These are phyloP conservation scores for Tenthredo notha DNA, from an alignment of 2,888 invertebrate genomes.

Conservation along the genomic window DNA sequence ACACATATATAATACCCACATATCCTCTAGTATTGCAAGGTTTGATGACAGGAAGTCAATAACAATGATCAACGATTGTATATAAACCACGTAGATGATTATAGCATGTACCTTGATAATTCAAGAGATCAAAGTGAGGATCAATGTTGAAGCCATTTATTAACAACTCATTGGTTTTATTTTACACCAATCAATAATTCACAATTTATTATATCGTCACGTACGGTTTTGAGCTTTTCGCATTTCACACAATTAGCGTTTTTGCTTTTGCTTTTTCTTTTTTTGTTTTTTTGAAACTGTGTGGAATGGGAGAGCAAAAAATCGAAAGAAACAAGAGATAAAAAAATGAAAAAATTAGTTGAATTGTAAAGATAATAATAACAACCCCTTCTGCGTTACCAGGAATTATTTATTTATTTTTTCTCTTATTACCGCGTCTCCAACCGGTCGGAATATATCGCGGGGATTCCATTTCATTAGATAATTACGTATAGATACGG, in stretches of 20 bases:
- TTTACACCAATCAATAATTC: not conserved
- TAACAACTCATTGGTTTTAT: not conserved
- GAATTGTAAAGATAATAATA: not conserved
- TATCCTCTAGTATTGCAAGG: not conserved
- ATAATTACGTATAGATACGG: not conserved
- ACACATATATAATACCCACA: not conserved
- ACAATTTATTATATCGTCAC: not conserved
- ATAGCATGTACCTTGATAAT: not conserved
- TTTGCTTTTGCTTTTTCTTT: not conserved
- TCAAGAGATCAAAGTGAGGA: not conserved
- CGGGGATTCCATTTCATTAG: constrained; percentile 29
- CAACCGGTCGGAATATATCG: not conserved
- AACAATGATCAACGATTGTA: not conserved
- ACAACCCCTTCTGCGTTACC: not conserved
- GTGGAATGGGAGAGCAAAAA: not conserved
- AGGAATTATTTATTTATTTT: not conserved
- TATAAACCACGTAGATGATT: not conserved
- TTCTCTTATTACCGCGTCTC: not conserved
- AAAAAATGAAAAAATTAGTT: not conserved
- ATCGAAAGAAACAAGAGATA: not conserved
- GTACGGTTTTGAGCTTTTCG: not conserved
- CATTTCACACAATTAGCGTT: not conserved
- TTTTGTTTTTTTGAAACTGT: not conserved
- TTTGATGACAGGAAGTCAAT: constrained; percentile 22
- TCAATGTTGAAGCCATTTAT: not conserved